phyloP scores from a whole-genome alignment of 2,113 vertebrate species.

The Orientallactaga bullata region DNA sequence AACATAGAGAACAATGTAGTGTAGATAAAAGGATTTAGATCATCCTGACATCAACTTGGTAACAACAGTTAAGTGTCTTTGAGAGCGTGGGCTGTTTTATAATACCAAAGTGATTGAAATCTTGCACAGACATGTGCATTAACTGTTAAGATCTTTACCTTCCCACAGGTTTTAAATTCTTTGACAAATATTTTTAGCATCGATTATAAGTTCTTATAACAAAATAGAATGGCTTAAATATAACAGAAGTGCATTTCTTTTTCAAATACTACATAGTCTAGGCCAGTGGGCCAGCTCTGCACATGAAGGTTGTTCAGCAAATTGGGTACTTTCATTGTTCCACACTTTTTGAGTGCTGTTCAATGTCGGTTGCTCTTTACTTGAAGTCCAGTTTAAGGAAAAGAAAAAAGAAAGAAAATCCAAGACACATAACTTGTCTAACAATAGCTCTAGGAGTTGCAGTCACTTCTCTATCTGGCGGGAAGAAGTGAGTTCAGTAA shows the following conservation, averaged over 20 bases:
- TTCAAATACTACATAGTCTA: neutral
- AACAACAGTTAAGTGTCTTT: neutral
- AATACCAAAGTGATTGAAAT: conserved; percentile 48
- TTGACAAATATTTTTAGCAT: conserved; percentile 57
- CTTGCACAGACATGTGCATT: neutral
- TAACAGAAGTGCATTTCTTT: neutral
- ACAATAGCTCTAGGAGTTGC: neutral
- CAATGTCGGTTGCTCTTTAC: neutral
- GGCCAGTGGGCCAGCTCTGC: neutral
- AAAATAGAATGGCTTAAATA: neutral
- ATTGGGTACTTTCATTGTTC: neutral
- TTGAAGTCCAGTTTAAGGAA: neutral
- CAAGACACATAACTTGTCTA: neutral
- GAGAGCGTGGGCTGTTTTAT: conserved; percentile 22
- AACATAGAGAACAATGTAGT: conserved; percentile 63
- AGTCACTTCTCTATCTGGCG: neutral
- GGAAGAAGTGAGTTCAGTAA: neutral
- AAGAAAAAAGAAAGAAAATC: neutral
- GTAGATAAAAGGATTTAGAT: conserved; percentile 46
- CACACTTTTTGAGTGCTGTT: neutral
- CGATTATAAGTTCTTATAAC: conserved; percentile 21
- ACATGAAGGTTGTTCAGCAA: neutral
- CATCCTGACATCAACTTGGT: conserved; percentile 20
- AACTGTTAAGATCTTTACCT: conserved; percentile 3
- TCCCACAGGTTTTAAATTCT: conserved; percentile 40